These are phyloP conservation scores for Selene dorsalis DNA, from an alignment of 2,797 vertebrate species.

Conservation along the genomic window DNA sequence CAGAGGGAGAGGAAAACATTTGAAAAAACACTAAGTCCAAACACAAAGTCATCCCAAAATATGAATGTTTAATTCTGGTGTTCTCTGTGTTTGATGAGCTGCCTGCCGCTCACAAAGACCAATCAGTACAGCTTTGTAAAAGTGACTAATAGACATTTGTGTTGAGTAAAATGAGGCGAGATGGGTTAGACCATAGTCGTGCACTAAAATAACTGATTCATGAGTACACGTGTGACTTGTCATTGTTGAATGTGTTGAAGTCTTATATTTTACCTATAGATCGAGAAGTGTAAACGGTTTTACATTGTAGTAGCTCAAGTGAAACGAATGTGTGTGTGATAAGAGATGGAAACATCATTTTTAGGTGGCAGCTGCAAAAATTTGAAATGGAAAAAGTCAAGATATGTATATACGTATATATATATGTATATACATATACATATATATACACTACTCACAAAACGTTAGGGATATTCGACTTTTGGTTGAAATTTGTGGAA, in stretches of 20 bases:
- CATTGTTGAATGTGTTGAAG: constrained; percentile 19
- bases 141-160: not conserved
- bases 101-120: constrained; percentile 15
- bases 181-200: constrained; percentile 23
- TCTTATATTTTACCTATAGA: constrained; percentile 27
- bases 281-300: constrained; percentile 10
- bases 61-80: constrained; percentile 7
- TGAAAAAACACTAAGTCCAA: constrained; percentile 56
- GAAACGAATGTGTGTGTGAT: constrained; percentile 15
- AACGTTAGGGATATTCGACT: too few species aligned
- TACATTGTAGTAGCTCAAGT: constrained; percentile 27
- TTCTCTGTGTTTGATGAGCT: not conserved
- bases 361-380: constrained; percentile 60
- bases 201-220: constrained; percentile 55
- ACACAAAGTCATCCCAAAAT: constrained; percentile 42
- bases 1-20: constrained; percentile 7
- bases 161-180: constrained; percentile 6
- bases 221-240: constrained; percentile 16
- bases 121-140: not conserved
- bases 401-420: not conserved
- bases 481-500: too few species aligned
- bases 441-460: too few species aligned
- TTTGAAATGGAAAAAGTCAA: not conserved
- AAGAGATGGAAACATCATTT: constrained; percentile 8
- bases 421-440: not conserved